Percentiles rank a stretch among this genome's conserved stretches.
phyloP scores from a whole-genome alignment of 2,113 vertebrate species.

The Salminus brasiliensis region DNA sequence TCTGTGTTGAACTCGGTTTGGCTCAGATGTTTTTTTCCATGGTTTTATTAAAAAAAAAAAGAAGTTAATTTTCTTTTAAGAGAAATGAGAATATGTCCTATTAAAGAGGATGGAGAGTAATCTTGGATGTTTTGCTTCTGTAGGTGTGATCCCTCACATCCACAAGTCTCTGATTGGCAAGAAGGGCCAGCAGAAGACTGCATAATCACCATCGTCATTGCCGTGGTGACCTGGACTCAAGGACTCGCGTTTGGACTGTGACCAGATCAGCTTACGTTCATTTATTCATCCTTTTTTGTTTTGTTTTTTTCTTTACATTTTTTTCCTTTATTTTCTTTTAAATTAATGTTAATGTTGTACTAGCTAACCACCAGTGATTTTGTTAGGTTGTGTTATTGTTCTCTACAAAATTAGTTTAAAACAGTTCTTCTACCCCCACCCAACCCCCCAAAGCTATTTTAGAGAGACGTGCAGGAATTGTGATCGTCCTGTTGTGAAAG shows the following conservation, averaged over 20 bases:
- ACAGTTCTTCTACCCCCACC: conserved; percentile 62
- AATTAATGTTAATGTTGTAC: conserved; percentile 75
- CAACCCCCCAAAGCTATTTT: conserved; percentile 83
- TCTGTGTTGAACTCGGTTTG: not conserved
- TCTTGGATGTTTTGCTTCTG: conserved; percentile 20
- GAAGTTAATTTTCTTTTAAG: no score
- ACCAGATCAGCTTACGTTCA: conserved; percentile 73
- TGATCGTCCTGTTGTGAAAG: conserved; percentile 70
- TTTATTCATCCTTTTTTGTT: conserved; percentile 43
- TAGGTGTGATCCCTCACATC: conserved; percentile 98
- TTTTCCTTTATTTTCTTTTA: conserved; percentile 58
- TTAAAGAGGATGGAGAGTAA: no score
- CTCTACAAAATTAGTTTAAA: conserved; percentile 72
- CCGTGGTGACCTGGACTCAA: conserved; percentile 60
- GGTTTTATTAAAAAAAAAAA: not conserved
- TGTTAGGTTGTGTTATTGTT: conserved; percentile 75
- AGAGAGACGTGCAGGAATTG: conserved; percentile 78
- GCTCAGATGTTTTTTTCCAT: not conserved
- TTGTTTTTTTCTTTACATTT: conserved; percentile 65
- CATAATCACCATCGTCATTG: conserved; percentile 79
- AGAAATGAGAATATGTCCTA: no score
- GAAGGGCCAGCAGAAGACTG: conserved; percentile 98
- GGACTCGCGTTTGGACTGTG: conserved; percentile 68
- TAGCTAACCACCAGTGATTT: conserved; percentile 76
- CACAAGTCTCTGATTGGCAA: conserved; percentile 99